Evolutionary conservation across 2,888 invertebrate species (phyloP).

Genomic region (Frankliniella intonsa): DNA sequence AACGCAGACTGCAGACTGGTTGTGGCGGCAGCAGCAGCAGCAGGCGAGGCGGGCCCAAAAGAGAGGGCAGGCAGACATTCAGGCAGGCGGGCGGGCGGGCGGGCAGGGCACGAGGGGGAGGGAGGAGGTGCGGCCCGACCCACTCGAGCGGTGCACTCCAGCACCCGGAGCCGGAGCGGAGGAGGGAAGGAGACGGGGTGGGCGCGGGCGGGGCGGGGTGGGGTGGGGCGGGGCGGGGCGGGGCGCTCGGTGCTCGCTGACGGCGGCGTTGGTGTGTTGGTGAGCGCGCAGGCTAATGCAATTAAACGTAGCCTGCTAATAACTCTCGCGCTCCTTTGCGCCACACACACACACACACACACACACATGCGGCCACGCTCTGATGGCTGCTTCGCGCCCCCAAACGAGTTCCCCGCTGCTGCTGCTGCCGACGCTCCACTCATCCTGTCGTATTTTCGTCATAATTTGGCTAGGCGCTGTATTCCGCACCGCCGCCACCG

Average conservation of each 20-base stretch:
- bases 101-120: too few relatives aligned
- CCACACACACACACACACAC: neutral
- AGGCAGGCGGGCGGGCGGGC: constrained; percentile 26
- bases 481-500: neutral
- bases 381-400: constrained; percentile 1
- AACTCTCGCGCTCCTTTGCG: constrained; percentile 40
- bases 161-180: too few relatives aligned
- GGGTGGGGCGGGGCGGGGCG: constrained; percentile 36
- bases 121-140: too few relatives aligned
- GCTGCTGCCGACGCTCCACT: too few relatives aligned
- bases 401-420: neutral
- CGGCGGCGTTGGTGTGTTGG: neutral
- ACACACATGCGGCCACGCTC: constrained; percentile 5
- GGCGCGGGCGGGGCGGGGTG: constrained; percentile 29
- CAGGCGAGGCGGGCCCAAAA: neutral
- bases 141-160: too few relatives aligned
- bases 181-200: constrained; percentile 24
- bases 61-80: too few relatives aligned
- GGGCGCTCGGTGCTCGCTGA: constrained; percentile 39
- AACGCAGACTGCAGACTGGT: too few relatives aligned
- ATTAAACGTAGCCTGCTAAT: constrained; percentile 37
- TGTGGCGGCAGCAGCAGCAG: constrained; percentile 11
- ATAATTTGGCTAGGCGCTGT: neutral
- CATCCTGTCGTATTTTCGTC: neutral
- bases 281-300: constrained; percentile 31